These are phyloP conservation scores for Etheostoma cragini DNA, from an alignment of 2,113 vertebrate species.

Conservation along the genomic window DNA sequence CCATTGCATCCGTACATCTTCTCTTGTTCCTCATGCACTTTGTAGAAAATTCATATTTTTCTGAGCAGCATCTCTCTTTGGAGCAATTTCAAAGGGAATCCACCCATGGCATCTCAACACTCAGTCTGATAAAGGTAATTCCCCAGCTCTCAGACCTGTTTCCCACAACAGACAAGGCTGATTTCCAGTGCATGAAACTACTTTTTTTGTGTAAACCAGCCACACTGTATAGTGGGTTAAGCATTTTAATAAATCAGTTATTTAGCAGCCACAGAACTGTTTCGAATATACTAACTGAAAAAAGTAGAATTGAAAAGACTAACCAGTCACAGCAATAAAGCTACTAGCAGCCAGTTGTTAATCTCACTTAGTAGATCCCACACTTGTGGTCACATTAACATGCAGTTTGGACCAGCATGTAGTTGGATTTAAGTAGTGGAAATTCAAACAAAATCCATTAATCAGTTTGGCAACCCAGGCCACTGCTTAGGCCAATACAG, in stretches of 20 bases:
- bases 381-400: slow-evolving; percentile 56
- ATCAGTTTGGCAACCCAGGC: slow-evolving; percentile 43
- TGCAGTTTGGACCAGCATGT: slow-evolving; percentile 62
- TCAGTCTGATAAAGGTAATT: slow-evolving; percentile 7
- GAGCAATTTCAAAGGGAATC: slow-evolving; percentile 33
- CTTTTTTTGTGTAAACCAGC: slow-evolving; percentile 67
- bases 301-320: slow-evolving; percentile 50
- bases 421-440: slow-evolving; percentile 33
- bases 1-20: slow-evolving; percentile 25
- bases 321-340: slow-evolving; percentile 40
- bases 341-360: slow-evolving; percentile 50
- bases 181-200: slow-evolving; percentile 78
- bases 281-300: slow-evolving; percentile 44
- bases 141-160: slow-evolving; percentile 29
- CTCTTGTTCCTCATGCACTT: slow-evolving; percentile 46
- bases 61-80: slow-evolving; percentile 53
- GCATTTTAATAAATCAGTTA: slow-evolving; percentile 45
- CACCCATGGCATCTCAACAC: slow-evolving; percentile 14
- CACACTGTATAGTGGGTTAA: slow-evolving; percentile 49
- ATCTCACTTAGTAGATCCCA: slow-evolving; percentile 48
- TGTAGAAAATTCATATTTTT: slow-evolving; percentile 46
- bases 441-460: slow-evolving; percentile 44
- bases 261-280: slow-evolving; percentile 67
- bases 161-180: slow-evolving; percentile 60
- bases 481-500: slow-evolving; percentile 56